phyloP scores from a whole-genome alignment of 2,797 vertebrate species.

The Falco rusticolus region DNA sequence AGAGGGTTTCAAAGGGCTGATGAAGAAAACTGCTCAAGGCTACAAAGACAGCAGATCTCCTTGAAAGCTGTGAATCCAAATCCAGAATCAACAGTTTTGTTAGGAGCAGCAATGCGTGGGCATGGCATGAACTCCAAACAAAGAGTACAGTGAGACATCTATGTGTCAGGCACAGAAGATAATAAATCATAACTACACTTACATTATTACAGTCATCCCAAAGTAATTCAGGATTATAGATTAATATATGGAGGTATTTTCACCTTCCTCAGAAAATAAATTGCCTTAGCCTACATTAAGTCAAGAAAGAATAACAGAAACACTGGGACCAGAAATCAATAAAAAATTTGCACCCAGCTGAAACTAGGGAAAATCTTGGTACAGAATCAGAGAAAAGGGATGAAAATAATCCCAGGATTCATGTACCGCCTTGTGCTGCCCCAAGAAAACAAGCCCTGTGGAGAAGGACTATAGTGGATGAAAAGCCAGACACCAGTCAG shows the following conservation, averaged over 20 bases:
- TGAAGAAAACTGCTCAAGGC: neutral
- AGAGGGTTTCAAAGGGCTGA: neutral
- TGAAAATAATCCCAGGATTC: neutral
- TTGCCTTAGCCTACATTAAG: neutral
- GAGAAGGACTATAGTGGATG: neutral
- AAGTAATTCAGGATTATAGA: neutral
- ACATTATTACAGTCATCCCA: neutral
- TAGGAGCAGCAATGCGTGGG: neutral
- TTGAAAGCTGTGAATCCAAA: neutral
- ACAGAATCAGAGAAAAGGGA: neutral
- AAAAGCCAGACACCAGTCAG: fast-evolving
- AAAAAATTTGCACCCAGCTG: neutral
- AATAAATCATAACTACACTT: neutral
- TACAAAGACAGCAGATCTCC: neutral
- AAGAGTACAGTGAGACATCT: neutral
- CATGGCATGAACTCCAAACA: neutral
- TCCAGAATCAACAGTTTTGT: neutral
- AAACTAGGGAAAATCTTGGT: neutral
- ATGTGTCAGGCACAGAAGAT: neutral
- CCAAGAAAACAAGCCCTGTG: neutral
- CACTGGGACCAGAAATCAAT: neutral
- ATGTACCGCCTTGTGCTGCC: neutral
- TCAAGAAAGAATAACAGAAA: neutral
- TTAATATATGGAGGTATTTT: neutral
- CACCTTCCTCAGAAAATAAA: neutral